Base-by-base conservation (phyloP, 2,888 invertebrate genomes). In the Xanthia togata region DNA sequence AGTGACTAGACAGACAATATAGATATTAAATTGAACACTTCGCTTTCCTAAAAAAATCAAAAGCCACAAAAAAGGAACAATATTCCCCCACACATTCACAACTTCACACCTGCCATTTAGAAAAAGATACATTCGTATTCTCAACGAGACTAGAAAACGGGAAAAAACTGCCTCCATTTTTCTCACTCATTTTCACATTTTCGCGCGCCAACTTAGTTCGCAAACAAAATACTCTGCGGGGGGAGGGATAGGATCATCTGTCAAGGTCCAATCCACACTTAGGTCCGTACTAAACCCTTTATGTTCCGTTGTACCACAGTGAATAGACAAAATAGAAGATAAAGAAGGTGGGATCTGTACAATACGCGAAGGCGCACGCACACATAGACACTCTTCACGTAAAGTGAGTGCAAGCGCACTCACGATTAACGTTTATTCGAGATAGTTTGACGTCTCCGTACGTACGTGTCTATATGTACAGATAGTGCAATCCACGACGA, bases 261-360 rank as follows among this genome's bases (percentile, higher is more conserved):
- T 91, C 90, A 91, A 89, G 87, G 77, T 83, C 86, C 78, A 73
- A 82, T 82, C 84, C 88, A 88, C 89, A 87, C 88, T 91, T 89
- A 90, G 87, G 85, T 86, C 87, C 81, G 87, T 87, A 83, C 84
- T 87, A 85, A 92, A 91, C 90, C 92, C 92, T 92, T 92, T 92
- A 91, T 88, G 81, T 84, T 78, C 67, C 65, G 70, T 81, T 81
- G 70, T 76, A 76, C 77, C 75, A 82, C 83, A 78, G 76, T 87
- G 87, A 44, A 26, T n/a, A 38, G 44, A 77, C 23, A 47, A 1
- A 69, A 53, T 20, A 31, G 12, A 14, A n/a, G 17, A 14, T 14
- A 31, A 60, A 77, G 78, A 69, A 77, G 78, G 23, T 14, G n/a
- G 17, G 6, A 8, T 44, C 23, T 12, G 47, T 20, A 8, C 23